Evolutionary conservation across 2,888 invertebrate species (phyloP).

Genomic region (Aporophyla nigra): DNA sequence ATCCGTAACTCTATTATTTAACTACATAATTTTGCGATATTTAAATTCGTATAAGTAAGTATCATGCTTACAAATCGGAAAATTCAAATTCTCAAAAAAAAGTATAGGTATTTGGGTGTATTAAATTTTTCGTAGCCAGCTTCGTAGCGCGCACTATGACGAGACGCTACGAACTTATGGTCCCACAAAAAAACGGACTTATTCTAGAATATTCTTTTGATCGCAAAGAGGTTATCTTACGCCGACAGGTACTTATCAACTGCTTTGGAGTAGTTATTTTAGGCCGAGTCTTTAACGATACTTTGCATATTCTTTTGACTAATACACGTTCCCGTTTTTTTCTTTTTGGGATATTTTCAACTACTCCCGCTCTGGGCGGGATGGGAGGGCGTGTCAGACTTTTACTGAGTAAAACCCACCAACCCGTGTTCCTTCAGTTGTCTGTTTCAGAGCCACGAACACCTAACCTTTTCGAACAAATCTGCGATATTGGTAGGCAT

Average conservation of each 20-base stretch:
- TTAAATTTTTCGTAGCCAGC: slow-evolving; percentile 3
- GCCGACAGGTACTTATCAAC: background rate
- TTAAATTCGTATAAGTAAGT: background rate
- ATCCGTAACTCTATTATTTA: background rate
- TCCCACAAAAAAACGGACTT: background rate
- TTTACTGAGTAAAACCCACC: no score
- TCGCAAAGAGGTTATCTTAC: no score
- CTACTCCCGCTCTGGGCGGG: no score
- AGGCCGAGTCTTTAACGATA: background rate
- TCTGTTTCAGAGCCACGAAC: no score
- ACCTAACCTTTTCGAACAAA: no score
- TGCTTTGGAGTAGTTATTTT: background rate
- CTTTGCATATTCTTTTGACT: background rate
- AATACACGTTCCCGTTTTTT: background rate
- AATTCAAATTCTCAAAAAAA: no score
- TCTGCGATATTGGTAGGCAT: no score
- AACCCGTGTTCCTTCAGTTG: no score
- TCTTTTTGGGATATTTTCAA: no score
- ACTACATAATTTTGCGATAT: background rate
- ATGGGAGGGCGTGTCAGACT: no score
- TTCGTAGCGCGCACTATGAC: slow-evolving; percentile 2
- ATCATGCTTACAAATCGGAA: background rate
- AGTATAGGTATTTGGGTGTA: background rate
- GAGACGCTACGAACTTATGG: background rate
- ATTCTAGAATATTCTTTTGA: background rate